phyloP scores from a whole-genome alignment of 2,113 vertebrate genomes.

The Pomatorhinus ruficollis region DNA sequence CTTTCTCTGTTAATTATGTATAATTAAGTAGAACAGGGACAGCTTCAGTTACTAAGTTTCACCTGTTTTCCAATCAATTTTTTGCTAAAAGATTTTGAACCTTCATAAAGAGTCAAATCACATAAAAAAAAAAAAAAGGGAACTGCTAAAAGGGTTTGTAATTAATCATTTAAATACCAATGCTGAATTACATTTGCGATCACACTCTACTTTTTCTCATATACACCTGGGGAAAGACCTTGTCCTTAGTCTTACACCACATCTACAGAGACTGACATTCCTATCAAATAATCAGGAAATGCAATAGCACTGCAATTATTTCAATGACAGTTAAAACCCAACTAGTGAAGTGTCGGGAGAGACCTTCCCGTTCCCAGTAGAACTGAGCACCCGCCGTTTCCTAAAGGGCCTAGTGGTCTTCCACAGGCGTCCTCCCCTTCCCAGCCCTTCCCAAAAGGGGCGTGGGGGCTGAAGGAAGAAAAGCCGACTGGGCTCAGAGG shows the following conservation, averaged over 20 bases:
- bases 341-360: fast-evolving
- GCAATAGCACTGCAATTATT: background rate
- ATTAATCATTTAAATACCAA: background rate
- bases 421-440: background rate
- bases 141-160: background rate
- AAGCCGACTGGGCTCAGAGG: fast-evolving
- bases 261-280: fast-evolving
- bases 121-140: background rate
- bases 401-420: background rate
- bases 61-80: background rate
- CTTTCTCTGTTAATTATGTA: background rate
- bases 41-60: background rate
- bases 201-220: background rate
- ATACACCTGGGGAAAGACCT: background rate
- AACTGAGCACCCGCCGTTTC: no score
- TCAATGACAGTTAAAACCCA: background rate
- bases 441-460: background rate
- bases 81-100: background rate
- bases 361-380: no score
- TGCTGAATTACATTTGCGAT: background rate
- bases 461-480: no score
- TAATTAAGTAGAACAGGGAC: background rate
- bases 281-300: background rate
- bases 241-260: background rate
- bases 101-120: background rate